A percentile compares a stretch with the other conserved stretches of the same genome.
These are phyloP conservation scores for Melanotaenia maccullochi DNA, from an alignment of 2,797 vertebrate genomes.

Conservation along the genomic window DNA sequence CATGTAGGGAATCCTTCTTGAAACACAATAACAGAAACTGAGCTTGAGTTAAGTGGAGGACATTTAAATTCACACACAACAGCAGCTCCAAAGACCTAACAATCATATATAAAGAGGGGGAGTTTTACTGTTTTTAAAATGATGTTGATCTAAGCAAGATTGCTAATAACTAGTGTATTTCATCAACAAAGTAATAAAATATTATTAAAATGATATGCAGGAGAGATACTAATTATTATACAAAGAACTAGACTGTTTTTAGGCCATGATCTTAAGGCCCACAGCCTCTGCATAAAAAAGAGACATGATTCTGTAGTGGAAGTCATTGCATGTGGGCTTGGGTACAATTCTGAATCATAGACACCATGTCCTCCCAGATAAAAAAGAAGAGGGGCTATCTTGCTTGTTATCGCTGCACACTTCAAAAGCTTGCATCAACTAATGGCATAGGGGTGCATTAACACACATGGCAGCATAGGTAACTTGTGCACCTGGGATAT, in stretches of 20 bases:
- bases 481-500: not conserved
- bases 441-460: not conserved
- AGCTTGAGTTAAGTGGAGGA: constrained; percentile 13
- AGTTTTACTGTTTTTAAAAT: too few species aligned
- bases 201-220: not conserved
- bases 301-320: not conserved
- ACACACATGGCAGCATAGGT: not conserved
- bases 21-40: constrained; percentile 12
- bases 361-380: not conserved
- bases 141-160: too few species aligned
- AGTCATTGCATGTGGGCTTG: constrained; percentile 1
- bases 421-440: not conserved
- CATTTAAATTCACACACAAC: not conserved
- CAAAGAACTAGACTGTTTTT: not conserved
- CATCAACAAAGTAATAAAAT: not conserved
- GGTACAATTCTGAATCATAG: not conserved
- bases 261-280: not conserved
- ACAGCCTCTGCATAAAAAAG: not conserved
- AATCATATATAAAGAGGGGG: not conserved
- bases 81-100: not conserved
- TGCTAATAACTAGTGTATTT: not conserved
- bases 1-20: constrained; percentile 24
- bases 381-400: not conserved
- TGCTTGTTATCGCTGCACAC: not conserved
- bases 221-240: not conserved